Base-by-base conservation (phyloP, 1,140 invertebrate species). In the Kradibia gibbosae region DNA sequence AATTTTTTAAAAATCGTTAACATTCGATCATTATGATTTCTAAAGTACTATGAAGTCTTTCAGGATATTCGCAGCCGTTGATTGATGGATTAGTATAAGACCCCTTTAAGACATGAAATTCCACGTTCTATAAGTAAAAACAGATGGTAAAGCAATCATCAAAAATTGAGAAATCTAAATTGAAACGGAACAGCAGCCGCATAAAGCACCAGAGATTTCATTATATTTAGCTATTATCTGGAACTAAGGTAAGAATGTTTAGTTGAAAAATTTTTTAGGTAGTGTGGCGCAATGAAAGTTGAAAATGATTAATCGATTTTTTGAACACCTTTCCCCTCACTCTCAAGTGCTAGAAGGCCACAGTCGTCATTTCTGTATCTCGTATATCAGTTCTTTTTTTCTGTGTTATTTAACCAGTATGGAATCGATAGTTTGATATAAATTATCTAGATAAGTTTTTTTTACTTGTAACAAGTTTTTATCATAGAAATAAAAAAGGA, bases 1-100 rank as follows among this genome's bases (percentile, higher is more conserved):
- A 65, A 48, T 74, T 80, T 53, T 53, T 50, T 83, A 85, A 86
- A 84, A 85, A 88, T 89, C 89, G 88, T 90, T 89, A 86, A 82
- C 86, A 82, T 85, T 90, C 89, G 88, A 90, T 90, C 89, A 90
- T 90, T 90, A 90, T 85, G 83, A 89, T 89, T 89, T 90, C 88
- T 88, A 89, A 87, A 87, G 87, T 88, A 84, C 85, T 85, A 86
- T 85, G 85, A 90, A 91, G 89, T 90, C 89, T 89, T 91, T 89
- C 86, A 88, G 84, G 85, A 74, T 86, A 85, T 78, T 85, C 82
- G 84, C 11, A 67, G 85, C 74, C 83, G 85, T 85, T 89, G 89
- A 90, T 88, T 87, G 89, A 90, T 89, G 88, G 85, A 89, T 87
- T 83, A 73, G 34, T 67, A 70, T 22, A 34, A 36, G 85, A 88